A percentile compares a stretch with the other conserved stretches of the same genome.
These are phyloP conservation scores for Engraulis encrasicolus DNA, from an alignment of 2,113 vertebrate genomes.

Conservation along the genomic window DNA sequence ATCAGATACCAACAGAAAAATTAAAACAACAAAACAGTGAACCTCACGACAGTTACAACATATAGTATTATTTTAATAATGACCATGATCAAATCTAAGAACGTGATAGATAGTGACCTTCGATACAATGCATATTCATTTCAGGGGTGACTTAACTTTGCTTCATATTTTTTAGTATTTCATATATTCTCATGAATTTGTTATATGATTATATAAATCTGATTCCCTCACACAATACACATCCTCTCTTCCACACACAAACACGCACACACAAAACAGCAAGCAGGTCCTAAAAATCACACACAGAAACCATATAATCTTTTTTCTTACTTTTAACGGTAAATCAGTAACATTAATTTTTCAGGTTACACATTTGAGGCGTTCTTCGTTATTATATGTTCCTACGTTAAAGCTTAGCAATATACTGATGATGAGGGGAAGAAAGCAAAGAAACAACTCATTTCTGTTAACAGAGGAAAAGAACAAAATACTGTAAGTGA, in stretches of 20 bases:
- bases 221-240: constrained; percentile 81
- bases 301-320: constrained; percentile 79
- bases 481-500: constrained; percentile 62
- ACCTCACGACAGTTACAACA: constrained; percentile 59
- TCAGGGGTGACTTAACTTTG: constrained; percentile 74
- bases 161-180: constrained; percentile 70
- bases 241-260: constrained; percentile 68
- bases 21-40: constrained; percentile 44
- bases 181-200: constrained; percentile 78
- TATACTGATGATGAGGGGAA: constrained; percentile 76
- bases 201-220: constrained; percentile 81
- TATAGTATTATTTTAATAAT: constrained; percentile 83
- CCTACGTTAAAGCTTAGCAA: constrained; percentile 91
- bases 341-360: constrained; percentile 81
- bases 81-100: constrained; percentile 82
- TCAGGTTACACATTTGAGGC: constrained; percentile 85
- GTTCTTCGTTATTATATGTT: constrained; percentile 83
- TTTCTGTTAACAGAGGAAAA: constrained; percentile 68
- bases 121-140: constrained; percentile 80
- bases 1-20: constrained; percentile 18
- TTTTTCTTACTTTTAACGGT: constrained; percentile 77
- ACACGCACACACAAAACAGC: constrained; percentile 76
- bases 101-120: constrained; percentile 79
- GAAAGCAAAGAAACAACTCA: constrained; percentile 69
- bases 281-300: constrained; percentile 80